Conservation (phyloP, 2,888 invertebrate species). For the Aspidiotus rigidus region DNA sequence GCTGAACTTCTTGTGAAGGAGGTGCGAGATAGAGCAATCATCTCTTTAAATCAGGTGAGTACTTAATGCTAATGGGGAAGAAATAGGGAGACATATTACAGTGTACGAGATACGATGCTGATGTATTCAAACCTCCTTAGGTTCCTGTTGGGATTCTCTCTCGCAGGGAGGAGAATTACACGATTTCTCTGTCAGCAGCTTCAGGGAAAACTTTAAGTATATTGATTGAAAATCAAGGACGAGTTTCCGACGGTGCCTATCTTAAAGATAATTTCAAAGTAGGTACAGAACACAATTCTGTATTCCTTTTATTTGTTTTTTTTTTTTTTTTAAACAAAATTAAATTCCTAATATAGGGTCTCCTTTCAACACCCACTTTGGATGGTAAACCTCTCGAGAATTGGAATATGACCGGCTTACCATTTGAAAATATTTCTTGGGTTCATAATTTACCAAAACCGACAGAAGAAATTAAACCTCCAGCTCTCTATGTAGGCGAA, state of each 20-base stretch:
- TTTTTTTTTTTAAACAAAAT: no score
- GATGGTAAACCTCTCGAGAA: background rate
- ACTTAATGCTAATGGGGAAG: background rate
- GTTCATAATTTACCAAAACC: conserved; percentile 34
- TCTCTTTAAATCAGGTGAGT: conserved; percentile 48
- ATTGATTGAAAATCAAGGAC: conserved; percentile 68
- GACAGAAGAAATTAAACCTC: conserved; percentile 19
- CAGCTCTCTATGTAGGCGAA: conserved; percentile 37
- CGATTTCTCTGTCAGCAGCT: conserved; percentile 1
- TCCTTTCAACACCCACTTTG: background rate
- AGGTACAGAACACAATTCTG: no score
- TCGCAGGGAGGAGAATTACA: background rate
- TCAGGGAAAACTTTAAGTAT: conserved; percentile 42
- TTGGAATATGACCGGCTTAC: conserved; percentile 59
- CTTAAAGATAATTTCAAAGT: conserved; percentile 41
- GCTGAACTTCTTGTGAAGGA: conserved; percentile 48
- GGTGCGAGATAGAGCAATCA: conserved; percentile 60
- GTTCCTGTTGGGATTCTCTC: conserved; percentile 30
- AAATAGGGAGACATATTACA: background rate
- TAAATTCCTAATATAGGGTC: background rate
- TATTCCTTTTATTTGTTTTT: no score
- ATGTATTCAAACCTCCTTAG: conserved; percentile 8
- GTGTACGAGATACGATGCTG: background rate
- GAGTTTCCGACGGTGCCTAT: conserved; percentile 57
- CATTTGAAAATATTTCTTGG: conserved; percentile 40